Base-by-base conservation (phyloP, 2,113 vertebrate species). In the Bubo bubo region DNA sequence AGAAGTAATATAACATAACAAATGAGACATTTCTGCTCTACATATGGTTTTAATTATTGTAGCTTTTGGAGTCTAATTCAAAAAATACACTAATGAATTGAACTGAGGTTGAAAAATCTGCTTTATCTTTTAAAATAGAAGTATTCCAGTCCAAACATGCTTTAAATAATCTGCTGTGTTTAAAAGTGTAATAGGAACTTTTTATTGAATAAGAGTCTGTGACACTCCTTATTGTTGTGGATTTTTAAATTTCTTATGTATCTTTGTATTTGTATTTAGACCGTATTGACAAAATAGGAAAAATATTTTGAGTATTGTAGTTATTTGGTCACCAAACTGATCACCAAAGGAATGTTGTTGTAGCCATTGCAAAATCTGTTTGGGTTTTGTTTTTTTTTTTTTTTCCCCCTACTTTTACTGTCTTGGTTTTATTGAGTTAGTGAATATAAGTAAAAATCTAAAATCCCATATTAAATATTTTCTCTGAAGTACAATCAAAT, bases 1-100 rank as follows among this genome's bases (percentile, higher is more conserved):
- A 97, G 90, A 97, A 94, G 79, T 93, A 97, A 96, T 90, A 94
- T 26, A 95, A 88, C 60, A 86, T 60, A 39, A 94, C 71, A 96
- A 94, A 77, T 28, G 73, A 55, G 35, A 66, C 24, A 41, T 97
- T 96, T 81, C 43, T 90, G 35, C 77, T 73, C 53, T 62, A 41
- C 68, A 45, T 79, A 86, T 91, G 71, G 63, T 90, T 77, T 91
- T 93, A 88, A 56, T 96, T 93, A 93, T 63, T 93, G 37, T 53
- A 41, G 67, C 28, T 84, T 97, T 96, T 92, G 55, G 71, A 76
- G 37, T 86, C 39, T 66, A 95, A 79, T 96, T 92, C 37, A 35
- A 88, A 88, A 70, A 86, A 52, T 60, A 37, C 47, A 34, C 14
- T 53, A 66, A 90, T 35, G 28, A 64, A 82, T 85, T 85, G 32